Percentiles rank a stretch among this genome's conserved stretches.
These are phyloP conservation scores for Rhingia rostrata DNA, from an alignment of 2,888 invertebrate genomes.

Conservation along the genomic window DNA sequence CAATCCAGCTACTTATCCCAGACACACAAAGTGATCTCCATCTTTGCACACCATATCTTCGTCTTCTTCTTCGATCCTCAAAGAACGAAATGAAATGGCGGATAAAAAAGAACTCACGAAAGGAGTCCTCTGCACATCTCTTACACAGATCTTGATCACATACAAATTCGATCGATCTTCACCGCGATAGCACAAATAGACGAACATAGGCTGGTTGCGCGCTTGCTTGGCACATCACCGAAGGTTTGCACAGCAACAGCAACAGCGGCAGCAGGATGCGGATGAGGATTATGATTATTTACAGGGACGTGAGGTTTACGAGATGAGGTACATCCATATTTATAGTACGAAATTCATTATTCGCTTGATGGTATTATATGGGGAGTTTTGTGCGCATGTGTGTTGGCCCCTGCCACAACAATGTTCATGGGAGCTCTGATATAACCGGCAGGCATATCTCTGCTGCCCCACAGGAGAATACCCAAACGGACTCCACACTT, in stretches of 20 bases:
- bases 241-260: slow-evolving; percentile 12
- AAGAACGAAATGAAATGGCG: neutral
- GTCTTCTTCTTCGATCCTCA: neutral
- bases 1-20: slow-evolving; percentile 63
- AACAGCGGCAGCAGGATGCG: slow-evolving; percentile 28
- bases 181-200: slow-evolving; percentile 62
- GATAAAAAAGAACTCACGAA: neutral
- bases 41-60: slow-evolving; percentile 1
- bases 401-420: slow-evolving; percentile 52
- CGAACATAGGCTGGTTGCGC: slow-evolving; percentile 16
- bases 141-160: slow-evolving; percentile 67
- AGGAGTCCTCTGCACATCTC: slow-evolving; percentile 39
- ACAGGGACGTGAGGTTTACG: neutral
- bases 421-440: slow-evolving; percentile 61
- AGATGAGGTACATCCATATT: slow-evolving; percentile 53
- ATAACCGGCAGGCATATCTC: slow-evolving; percentile 35
- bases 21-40: slow-evolving; percentile 37
- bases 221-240: slow-evolving; percentile 9
- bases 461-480: slow-evolving; percentile 30
- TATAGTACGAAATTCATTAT: slow-evolving; percentile 61
- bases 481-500: slow-evolving; percentile 67
- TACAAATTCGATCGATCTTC: slow-evolving; percentile 71
- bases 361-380: neutral
- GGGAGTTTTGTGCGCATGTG: neutral
- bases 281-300: slow-evolving; percentile 52